Conservation (phyloP, 2,797 vertebrate species). For the Mormyrus proboscirostris region DNA sequence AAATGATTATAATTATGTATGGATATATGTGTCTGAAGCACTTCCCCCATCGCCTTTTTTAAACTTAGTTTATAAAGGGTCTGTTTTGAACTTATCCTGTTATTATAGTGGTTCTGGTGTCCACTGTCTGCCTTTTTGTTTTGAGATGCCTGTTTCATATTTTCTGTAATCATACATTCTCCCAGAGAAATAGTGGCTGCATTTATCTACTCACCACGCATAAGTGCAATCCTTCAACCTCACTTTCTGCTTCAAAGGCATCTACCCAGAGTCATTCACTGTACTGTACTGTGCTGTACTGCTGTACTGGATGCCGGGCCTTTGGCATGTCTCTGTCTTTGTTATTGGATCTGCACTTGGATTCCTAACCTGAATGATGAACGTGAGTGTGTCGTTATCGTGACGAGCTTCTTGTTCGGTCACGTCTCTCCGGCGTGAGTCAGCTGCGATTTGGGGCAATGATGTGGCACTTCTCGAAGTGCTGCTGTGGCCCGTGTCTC, state of each 20-base stretch:
- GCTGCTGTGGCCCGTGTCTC: background rate
- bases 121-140: background rate
- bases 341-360: background rate
- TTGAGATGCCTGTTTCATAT: background rate
- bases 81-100: background rate
- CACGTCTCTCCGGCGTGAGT: background rate
- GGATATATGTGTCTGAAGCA: background rate
- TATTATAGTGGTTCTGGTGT: background rate
- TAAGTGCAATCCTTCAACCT: background rate
- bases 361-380: background rate
- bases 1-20: background rate
- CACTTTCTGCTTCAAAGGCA: background rate
- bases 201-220: background rate
- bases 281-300: too few species aligned
- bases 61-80: background rate
- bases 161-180: background rate
- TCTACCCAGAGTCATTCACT: background rate
- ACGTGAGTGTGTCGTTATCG: background rate
- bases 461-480: background rate
- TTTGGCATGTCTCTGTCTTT: background rate
- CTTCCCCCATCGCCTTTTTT: background rate
- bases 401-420: background rate
- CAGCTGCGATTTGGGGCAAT: background rate
- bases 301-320: background rate
- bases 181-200: background rate